Evolutionary conservation across 92 coral and sea anemone species (phyloP).

Genomic region (Umimayanthus kanabou): DNA sequence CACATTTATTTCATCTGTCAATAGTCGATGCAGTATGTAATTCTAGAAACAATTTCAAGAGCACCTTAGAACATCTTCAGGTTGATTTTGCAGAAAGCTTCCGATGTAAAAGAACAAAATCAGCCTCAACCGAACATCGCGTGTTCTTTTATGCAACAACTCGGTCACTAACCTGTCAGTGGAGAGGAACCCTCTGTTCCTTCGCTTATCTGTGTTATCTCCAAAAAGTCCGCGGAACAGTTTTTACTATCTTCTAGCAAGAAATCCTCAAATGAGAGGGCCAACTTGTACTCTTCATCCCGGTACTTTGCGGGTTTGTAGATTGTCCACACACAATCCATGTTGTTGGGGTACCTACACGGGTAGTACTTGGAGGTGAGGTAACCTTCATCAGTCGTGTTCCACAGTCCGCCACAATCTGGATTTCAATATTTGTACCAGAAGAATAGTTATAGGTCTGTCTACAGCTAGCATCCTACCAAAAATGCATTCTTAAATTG

Average conservation of each 20-base stretch:
- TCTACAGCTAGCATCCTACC: not conserved
- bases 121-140: too few species aligned
- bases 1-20: too few species aligned
- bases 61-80: too few species aligned
- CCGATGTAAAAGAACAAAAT: too few species aligned
- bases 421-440: not conserved
- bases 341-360: not conserved
- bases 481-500: too few species aligned
- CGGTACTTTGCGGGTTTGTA: constrained; percentile 6
- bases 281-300: not conserved
- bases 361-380: constrained; percentile 37
- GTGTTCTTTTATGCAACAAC: too few species aligned
- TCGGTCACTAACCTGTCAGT: not conserved
- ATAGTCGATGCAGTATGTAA: too few species aligned
- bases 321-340: constrained; percentile 40
- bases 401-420: constrained; percentile 37
- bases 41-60: too few species aligned
- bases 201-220: constrained; percentile 24
- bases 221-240: constrained; percentile 24
- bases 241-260: constrained; percentile 15
- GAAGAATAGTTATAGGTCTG: not conserved
- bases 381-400: constrained; percentile 4
- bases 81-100: too few species aligned
- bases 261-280: constrained; percentile 26
- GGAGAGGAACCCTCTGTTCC: not conserved